Base-by-base conservation (phyloP, 64 coral and sea anemone species). In the Orbicella faveolata region DNA sequence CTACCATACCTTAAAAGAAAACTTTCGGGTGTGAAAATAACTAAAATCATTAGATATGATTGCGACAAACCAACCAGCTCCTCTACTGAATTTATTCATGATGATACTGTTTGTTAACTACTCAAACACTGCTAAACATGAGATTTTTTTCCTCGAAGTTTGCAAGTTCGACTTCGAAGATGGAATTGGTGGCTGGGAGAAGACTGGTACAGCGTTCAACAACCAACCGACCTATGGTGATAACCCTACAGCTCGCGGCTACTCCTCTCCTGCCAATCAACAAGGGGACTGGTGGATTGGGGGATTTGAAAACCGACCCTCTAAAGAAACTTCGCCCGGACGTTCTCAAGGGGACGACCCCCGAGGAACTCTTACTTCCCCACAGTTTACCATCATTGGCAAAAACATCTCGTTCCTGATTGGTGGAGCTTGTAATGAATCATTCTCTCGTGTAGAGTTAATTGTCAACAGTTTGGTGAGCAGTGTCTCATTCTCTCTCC, bases 181-280 rank as follows among this genome's bases (percentile, higher is more conserved):
- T 4, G 87, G 87, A 52, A 35, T 19, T 3, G 62, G 44, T 13
- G 87, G 75, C 17, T 89, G 87, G 87, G 63, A 26, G 23, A 77
- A 69, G 35, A 79, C 87, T 23, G 87, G 87, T 2, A 39, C 57
- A 7, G 57, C 87, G 2, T 89, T 89, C 51, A 41, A 89, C 59
- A 89, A 77, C 55, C 87, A 89, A 54, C 87, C 87, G 26, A 89
- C 87, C 15, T 89, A 66, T 44, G 87, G 76, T 61, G 87, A 89
- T 33, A 89, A 89, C 34, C 75, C 57, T 17, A 48, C 75, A 64
- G 57, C 74, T 21, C 54, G 87, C 12, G 62, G 34, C 3, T 21
- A 34, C 20, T 14, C 13, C 3, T 36, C 30, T 9, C 52, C 33
- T 23, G 87, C 36, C 15, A 68, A 52, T 21, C 87, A 78, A 18